A percentile compares a stretch with the other conserved stretches of the same genome.
Evolutionary conservation across 2,888 invertebrate species (phyloP).

Genomic region (Papilio protenor): DNA sequence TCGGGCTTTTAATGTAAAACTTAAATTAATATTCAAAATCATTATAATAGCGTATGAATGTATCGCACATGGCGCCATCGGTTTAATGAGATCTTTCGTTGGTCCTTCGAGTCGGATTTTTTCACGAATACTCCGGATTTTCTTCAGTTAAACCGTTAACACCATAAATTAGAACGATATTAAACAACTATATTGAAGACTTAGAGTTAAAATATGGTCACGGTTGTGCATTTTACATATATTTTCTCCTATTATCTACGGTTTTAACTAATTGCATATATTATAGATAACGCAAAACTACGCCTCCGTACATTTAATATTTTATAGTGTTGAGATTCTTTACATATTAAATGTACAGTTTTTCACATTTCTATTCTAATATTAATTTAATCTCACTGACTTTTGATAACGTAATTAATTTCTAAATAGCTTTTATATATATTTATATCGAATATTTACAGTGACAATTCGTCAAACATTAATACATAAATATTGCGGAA

Average conservation of each 20-base stretch:
- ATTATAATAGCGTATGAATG: constrained; percentile 48
- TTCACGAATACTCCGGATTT: background rate
- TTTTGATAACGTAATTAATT: constrained; percentile 78
- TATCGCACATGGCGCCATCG: constrained; percentile 36
- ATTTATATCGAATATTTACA: constrained; percentile 79
- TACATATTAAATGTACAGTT: constrained; percentile 67
- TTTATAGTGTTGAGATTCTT: constrained; percentile 68
- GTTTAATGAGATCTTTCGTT: constrained; percentile 45
- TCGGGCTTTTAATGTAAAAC: constrained; percentile 53
- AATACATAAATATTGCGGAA: constrained; percentile 56
- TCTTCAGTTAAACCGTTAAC: constrained; percentile 32
- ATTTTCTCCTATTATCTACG: constrained; percentile 65
- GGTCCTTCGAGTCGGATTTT: constrained; percentile 49
- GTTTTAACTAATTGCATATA: constrained; percentile 66
- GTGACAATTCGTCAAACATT: constrained; percentile 56
- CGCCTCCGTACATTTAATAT: constrained; percentile 69
- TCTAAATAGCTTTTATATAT: constrained; percentile 69
- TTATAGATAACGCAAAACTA: constrained; percentile 63
- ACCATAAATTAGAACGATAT: constrained; percentile 25
- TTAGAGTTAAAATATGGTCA: constrained; percentile 61
- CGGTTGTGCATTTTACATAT: constrained; percentile 73
- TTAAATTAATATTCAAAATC: constrained; percentile 50
- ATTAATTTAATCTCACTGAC: constrained; percentile 83
- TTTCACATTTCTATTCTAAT: constrained; percentile 63
- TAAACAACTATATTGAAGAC: constrained; percentile 56